Evolutionary conservation across 2,888 invertebrate genomes (phyloP), one percentile per base, ranked within the genome.

Genomic region (Thymelicus sylvestris): DNA sequence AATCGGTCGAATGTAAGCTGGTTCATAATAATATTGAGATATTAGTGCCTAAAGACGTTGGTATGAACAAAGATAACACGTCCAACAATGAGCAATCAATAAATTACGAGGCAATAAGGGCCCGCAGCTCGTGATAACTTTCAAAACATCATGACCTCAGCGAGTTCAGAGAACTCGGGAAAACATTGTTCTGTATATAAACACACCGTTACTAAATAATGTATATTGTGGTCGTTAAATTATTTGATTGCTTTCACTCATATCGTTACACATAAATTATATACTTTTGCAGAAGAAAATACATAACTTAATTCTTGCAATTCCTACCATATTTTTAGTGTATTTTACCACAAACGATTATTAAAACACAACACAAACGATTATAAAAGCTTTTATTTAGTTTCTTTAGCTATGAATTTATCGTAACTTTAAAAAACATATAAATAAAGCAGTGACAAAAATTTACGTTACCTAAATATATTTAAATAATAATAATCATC

Each of bases 121-220:
- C 64, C 47, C 41, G 31, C 57, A 64, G 24, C 64, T 59, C 31
- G 59, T 75, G 82, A 84, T 83, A 83, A 81, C 74, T 78, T 78
- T 82, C 81, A 80, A 81, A 82, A 84, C 81, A 74, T 60, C 74
- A 74, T 77, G 78, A 79, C 81, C 80, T 73, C 77, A 75, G 69
- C 72, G 78, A 48, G 84, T 83, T 85, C 84, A 81, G 73, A 75
- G 83, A 84, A 83, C 86, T 75, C 77, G 66, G 55, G 68, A 70
- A 66, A 61, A 38, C 38, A 10, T 38, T 15, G 47, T 38, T 15
- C 24, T 47, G 47, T 12, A 64, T 48, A 48, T 63, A n/a, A n/a
- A 39, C 13, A 7, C 15, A 60, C 24, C 7, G 50, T 50, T 7
- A 52, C 19, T 15, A 3, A 7, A 52, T 19, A 19, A 19, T 19